Evolutionary conservation across 2,113 vertebrate genomes (phyloP).

Genomic region (Felis catus): DNA sequence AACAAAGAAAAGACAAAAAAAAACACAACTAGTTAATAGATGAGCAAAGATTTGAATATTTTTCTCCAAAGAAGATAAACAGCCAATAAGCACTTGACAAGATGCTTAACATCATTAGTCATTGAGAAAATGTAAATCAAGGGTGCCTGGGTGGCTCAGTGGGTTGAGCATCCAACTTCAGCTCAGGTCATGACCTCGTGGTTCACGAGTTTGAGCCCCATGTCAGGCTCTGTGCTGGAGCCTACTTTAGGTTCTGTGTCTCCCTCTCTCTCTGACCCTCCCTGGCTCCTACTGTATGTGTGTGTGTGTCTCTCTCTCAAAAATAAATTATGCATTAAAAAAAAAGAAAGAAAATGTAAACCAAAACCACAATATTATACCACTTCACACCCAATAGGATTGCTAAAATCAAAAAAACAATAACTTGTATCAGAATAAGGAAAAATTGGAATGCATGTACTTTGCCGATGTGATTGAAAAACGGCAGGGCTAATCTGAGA

Average conservation of each 20-base stretch:
- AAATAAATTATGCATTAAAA: background rate
- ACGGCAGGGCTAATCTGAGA: background rate
- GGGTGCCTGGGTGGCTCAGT: background rate
- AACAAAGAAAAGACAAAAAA: background rate
- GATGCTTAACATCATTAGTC: background rate
- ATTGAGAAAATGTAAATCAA: background rate
- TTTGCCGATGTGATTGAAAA: background rate
- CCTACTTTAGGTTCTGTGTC: background rate
- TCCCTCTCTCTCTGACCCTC: background rate
- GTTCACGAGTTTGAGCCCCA: background rate
- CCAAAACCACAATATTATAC: background rate
- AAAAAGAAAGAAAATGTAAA: background rate
- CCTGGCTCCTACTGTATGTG: background rate
- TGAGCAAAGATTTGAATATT: background rate
- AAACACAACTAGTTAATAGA: background rate
- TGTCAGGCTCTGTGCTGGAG: background rate
- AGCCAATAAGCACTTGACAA: background rate
- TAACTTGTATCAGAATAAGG: background rate
- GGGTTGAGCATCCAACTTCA: background rate
- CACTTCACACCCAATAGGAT: background rate
- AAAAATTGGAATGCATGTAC: background rate
- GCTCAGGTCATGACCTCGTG: background rate
- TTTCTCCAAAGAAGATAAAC: background rate
- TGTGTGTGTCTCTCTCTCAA: background rate
- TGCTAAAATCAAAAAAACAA: background rate